phyloP scores from a whole-genome alignment of 2,113 vertebrate genomes.

The Nerophis ophidion region DNA sequence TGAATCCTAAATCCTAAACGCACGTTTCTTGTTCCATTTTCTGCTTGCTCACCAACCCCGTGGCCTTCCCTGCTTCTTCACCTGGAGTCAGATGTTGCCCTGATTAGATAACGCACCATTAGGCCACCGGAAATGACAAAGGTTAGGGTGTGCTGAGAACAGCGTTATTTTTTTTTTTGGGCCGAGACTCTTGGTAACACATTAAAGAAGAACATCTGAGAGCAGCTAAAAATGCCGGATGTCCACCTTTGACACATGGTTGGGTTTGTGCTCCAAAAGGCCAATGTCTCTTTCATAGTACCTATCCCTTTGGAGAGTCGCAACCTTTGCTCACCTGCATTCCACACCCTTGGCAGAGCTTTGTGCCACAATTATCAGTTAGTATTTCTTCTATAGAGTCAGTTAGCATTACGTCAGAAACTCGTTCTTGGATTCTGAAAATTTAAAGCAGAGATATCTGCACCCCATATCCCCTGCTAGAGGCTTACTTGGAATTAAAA shows the following conservation, averaged over 20 bases:
- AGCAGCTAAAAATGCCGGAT: constrained; percentile 18
- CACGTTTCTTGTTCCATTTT: constrained; percentile 1
- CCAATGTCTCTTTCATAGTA: constrained; percentile 4
- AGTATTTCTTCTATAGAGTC: constrained; percentile 47
- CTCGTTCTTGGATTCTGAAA: constrained; percentile 12
- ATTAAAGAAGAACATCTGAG: constrained; percentile 56
- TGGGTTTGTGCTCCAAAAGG: background rate
- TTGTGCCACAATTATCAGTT: constrained; percentile 42
- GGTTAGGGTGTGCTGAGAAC: constrained; percentile 64
- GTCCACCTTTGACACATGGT: constrained; percentile 30
- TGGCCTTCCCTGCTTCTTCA: constrained; percentile 12
- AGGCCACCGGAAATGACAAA: constrained; percentile 65
- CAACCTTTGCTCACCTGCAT: constrained; percentile 51
- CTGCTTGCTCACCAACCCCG: constrained; percentile 3
- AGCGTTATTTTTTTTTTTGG: constrained; percentile 38
- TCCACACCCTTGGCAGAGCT: constrained; percentile 59
- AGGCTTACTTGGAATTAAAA: background rate
- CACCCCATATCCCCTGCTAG: no score
- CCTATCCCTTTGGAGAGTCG: constrained; percentile 21
- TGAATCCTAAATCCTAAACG: background rate
- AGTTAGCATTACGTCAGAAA: constrained; percentile 44
- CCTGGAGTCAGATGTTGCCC: constrained; percentile 42
- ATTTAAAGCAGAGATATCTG: background rate
- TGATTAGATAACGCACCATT: constrained; percentile 64
- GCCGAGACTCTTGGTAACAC: constrained; percentile 57